Conservation (phyloP, 2,888 invertebrate genomes). For the Diarsia rubi region DNA sequence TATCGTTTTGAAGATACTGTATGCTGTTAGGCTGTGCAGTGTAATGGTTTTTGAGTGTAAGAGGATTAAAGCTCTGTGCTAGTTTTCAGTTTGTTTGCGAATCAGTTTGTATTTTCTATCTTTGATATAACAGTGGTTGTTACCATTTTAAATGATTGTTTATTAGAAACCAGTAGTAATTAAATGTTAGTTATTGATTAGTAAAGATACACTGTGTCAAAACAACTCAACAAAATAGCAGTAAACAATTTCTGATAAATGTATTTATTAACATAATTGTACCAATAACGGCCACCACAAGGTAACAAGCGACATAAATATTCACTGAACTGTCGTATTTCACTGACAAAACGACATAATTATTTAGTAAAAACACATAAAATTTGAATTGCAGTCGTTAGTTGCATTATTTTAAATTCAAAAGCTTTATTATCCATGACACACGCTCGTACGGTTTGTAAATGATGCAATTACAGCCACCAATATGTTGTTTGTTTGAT, state of each 20-base stretch:
- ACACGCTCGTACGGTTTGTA: slow-evolving; percentile 56
- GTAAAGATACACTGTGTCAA: not conserved
- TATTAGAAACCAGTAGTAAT: not conserved
- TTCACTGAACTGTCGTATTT: slow-evolving; percentile 58
- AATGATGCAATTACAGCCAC: slow-evolving; percentile 65
- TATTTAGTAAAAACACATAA: slow-evolving; percentile 63
- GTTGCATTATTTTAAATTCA: slow-evolving; percentile 63
- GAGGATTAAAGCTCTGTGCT: slow-evolving; percentile 10
- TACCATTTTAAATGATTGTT: not conserved
- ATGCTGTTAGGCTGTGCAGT: slow-evolving; percentile 23
- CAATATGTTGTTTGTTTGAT: slow-evolving; percentile 65
- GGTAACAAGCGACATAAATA: slow-evolving; percentile 54
- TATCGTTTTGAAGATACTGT: slow-evolving; percentile 39
- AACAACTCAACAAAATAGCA: slow-evolving; percentile 22
- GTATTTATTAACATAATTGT: slow-evolving; percentile 39
- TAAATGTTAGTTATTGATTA: not conserved
- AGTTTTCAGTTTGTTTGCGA: not conserved
- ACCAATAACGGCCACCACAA: slow-evolving; percentile 29
- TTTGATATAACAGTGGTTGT: not conserved
- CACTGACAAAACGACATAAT: slow-evolving; percentile 58
- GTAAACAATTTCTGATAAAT: slow-evolving; percentile 42
- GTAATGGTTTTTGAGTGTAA: slow-evolving; percentile 14
- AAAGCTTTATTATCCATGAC: slow-evolving; percentile 60
- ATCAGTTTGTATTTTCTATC: not conserved
- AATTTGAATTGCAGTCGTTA: slow-evolving; percentile 62